Evolutionary conservation across 2,888 invertebrate genomes (phyloP), one percentile per base, ranked within the genome.

Genomic region (Fragum fragum): DNA sequence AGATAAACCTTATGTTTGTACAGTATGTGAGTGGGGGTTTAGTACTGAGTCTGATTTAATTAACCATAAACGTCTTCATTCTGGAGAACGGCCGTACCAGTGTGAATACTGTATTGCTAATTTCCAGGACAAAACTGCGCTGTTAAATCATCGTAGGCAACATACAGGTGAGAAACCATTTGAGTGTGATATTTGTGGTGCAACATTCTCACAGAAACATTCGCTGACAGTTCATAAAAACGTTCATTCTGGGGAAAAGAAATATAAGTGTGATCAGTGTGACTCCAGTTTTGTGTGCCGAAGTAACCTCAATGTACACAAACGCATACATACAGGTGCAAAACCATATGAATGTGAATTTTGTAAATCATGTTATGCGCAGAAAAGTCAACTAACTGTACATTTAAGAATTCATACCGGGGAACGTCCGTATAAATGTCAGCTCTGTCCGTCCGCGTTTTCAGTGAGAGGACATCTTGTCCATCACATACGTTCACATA

Each of bases 371-470:
- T 66, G 39, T 6, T 66, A 66, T 42, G 39, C 66, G 2, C 66
- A 66, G 23, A 66, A 66, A 66, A 23, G 23, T 11, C 66, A 66
- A n/a, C 23, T 66, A 26, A 66, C 66, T 1, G 66, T 66, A 23
- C 66, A 66, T 66, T 36, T 36, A 23, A 11, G 66, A 9, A 66
- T 66, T 14, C 66, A 66, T 42, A 66, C 66, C 7, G 66, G 66
- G 7, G 66, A 66, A 26, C 32, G 36, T n/a, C 66, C 66, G 7
- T 66, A 42, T 26, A 66, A 66, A 42, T 66, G 66, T 42, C 23
- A 66, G 23, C 66, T 66, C 42, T 66, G 66, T 42, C 66, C 66
- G 66, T 39, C 66, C 21, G 66, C 66, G 5, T 66, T 66, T 26
- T 32, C 66, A 0, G 66, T 66, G 11, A n/a, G 66, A 21, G 66